Base-by-base conservation (phyloP, 2,113 vertebrate genomes). In the Noturus placidus region DNA sequence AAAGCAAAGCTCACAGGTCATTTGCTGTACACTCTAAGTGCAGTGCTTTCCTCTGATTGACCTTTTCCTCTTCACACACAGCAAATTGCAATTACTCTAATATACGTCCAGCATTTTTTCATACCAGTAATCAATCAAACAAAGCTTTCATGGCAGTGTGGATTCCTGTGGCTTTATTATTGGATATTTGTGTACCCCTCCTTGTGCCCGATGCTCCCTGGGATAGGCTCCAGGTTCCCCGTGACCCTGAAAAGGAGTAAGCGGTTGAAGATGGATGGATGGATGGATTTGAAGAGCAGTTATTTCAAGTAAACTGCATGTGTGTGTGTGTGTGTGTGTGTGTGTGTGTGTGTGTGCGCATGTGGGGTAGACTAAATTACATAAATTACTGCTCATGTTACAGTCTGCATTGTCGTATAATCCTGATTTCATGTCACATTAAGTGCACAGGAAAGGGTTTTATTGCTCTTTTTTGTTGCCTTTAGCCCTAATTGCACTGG, bases 361-460 rank as follows among this genome's bases (percentile, higher is more conserved):
- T 35, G 63, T 52, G 27, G 50, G 17, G 54, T 10, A 57, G 13
- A 25, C 56, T 82, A 85, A 56, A 86, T 86, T 70, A 83, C 54
- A 63, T 84, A 46, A 85, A 74, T 84, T 88, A 88, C n/a, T 69
- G 72, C 50, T 79, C 82, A 67, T 67, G 42, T 79, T 84, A 56
- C 33, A 65, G 33, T 84, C 50, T 76, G 50, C 74, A 46, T 57
- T 84, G 74, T 84, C 33, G 15, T 57, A 77, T 77, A 84, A 65
- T 79, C 30, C 38, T 69, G 74, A 88, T 88, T 88, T 88, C 82
- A 78, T 84, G 85, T 87, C 85, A 69, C 85, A 88, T 84, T 84
- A 78, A 42, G 82, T 84, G 72, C 25, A 84, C 33, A 79, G 46
- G 35, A 84, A 69, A 78, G 3, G n/a, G 6, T 38, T 83, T 87